Evolutionary conservation across 2,113 vertebrate species (phyloP).

Genomic region (Mirza zaza): DNA sequence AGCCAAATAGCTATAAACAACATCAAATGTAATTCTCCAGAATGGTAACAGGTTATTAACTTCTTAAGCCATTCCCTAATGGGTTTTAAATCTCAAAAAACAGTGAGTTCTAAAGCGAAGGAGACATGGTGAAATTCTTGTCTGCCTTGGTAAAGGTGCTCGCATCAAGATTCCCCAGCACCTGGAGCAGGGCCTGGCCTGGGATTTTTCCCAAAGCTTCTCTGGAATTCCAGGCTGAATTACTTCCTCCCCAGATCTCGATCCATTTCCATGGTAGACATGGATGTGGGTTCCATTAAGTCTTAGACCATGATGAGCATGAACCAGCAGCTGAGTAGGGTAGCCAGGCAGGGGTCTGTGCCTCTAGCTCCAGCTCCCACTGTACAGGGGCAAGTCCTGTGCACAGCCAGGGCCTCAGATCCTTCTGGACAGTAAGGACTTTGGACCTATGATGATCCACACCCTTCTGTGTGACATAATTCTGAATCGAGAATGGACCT

Average conservation of each 20-base stretch:
- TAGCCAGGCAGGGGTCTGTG: not conserved
- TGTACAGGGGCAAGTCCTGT: not conserved
- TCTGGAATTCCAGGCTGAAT: not conserved
- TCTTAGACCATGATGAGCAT: not conserved
- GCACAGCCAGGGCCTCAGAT: not conserved
- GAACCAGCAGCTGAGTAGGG: not conserved
- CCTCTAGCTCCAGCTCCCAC: not conserved
- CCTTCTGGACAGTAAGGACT: not conserved
- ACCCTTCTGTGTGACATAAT: too few relatives aligned
- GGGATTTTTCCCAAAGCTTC: not conserved
- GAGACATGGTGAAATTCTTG: constrained; percentile 46
- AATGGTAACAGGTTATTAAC: constrained; percentile 78
- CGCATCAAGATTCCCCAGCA: not conserved
- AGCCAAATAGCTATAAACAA: constrained; percentile 74
- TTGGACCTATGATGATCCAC: fast-evolving
- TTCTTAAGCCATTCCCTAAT: constrained; percentile 70
- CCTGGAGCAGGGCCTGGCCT: fast-evolving
- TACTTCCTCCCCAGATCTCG: not conserved
- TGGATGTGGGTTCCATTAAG: not conserved
- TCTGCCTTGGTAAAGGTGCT: constrained; percentile 17
- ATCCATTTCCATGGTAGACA: not conserved
- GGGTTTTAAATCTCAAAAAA: constrained; percentile 69
- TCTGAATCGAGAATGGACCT: not conserved
- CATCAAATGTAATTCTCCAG: constrained; percentile 73
- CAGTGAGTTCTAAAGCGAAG: constrained; percentile 12